phyloP scores from a whole-genome alignment of 2,113 vertebrate genomes.

The Erythrolamprus reginae region DNA sequence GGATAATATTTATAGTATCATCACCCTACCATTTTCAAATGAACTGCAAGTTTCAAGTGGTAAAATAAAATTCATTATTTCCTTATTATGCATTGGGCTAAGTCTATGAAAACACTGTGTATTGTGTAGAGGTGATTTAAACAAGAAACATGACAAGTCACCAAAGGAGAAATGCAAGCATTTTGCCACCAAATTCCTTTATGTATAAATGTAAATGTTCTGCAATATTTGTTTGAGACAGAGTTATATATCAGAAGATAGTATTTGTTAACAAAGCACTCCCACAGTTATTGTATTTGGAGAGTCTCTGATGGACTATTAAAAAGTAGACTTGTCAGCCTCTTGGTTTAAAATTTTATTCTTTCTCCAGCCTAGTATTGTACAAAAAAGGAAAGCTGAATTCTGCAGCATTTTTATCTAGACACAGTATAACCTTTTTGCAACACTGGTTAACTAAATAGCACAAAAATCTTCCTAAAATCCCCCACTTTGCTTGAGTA shows the following conservation, averaged over 20 bases:
- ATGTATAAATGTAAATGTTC: neutral
- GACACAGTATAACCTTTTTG: neutral
- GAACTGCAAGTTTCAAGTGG: neutral
- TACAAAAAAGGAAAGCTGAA: neutral
- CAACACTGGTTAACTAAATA: neutral
- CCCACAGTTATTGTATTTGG: neutral
- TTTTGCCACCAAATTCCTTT: neutral
- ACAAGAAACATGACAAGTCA: neutral
- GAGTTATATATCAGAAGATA: neutral
- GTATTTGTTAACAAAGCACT: neutral
- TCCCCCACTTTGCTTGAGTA: neutral
- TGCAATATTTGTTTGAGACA: neutral
- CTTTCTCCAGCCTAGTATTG: neutral
- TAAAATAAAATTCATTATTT: neutral
- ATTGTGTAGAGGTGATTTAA: neutral
- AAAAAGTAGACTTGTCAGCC: neutral
- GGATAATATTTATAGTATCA: neutral
- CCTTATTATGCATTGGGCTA: neutral
- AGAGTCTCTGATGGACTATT: neutral
- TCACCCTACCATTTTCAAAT: neutral
- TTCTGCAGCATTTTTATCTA: neutral
- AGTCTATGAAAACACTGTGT: neutral
- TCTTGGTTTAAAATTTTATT: neutral
- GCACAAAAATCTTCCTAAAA: neutral
- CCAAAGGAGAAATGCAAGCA: neutral